A percentile compares a stretch with the other conserved stretches of the same genome.
These are phyloP conservation scores for Haliclona indistincta DNA, from an alignment of 37 sponge, comb jelly and placozoan genomes.

Conservation along the genomic window DNA sequence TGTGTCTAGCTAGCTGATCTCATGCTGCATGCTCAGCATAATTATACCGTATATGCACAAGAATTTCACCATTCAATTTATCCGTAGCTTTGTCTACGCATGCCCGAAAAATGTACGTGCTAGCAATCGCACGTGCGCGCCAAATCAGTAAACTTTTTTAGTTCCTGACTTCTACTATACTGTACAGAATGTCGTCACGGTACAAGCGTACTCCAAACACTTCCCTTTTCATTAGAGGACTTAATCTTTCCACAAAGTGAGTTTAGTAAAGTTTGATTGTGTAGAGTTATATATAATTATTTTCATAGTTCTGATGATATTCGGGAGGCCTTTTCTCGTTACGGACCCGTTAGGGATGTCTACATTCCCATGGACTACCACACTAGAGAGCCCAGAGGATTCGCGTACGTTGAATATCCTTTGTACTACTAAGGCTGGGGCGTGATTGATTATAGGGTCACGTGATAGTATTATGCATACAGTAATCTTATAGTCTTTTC, in stretches of 20 bases:
- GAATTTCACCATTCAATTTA: too few species aligned
- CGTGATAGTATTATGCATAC: too few species aligned
- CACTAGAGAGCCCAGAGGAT: slow-evolving; percentile 95
- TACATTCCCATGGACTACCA: slow-evolving; percentile 98
- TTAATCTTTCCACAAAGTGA: slow-evolving; percentile 76
- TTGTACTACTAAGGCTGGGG: too few species aligned
- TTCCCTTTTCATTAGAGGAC: slow-evolving; percentile 82
- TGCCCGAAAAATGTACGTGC: not conserved
- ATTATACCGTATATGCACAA: too few species aligned
- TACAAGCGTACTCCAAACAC: slow-evolving; percentile 79
- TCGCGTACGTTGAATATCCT: slow-evolving; percentile 99
- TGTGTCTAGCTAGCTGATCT: not conserved
- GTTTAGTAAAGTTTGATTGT: not conserved
- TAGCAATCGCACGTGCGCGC: not conserved
- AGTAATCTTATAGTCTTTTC: too few species aligned
- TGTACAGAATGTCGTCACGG: slow-evolving; percentile 42
- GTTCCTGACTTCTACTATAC: not conserved
- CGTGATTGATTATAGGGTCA: too few species aligned
- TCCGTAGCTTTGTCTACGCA: slow-evolving; percentile 1
- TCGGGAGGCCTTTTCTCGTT: slow-evolving; percentile 82
- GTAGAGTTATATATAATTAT: not conserved
- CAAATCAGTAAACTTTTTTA: too few species aligned
- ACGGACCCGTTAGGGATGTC: slow-evolving; percentile 91
- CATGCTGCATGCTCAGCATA: not conserved
- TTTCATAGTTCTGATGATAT: slow-evolving; percentile 79